phyloP scores from a whole-genome alignment of 2,113 vertebrate genomes.

The Campylorhamphus procurvoides region DNA sequence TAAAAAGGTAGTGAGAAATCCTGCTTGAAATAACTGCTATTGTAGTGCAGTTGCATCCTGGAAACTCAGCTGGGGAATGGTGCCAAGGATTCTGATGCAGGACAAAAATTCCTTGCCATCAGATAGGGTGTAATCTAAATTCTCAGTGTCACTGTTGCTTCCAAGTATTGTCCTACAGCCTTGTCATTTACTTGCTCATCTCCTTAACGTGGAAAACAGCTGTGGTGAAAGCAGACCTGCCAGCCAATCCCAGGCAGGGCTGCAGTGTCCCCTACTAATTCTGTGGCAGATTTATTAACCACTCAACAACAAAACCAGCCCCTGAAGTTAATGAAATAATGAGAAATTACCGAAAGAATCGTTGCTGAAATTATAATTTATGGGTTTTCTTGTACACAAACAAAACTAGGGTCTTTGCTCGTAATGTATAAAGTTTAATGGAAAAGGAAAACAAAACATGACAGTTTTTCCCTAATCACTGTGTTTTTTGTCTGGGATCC shows the following conservation, averaged over 20 bases:
- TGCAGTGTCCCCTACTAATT: neutral
- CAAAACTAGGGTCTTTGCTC: neutral
- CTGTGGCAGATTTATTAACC: neutral
- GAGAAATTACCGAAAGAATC: neutral
- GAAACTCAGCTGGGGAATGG: neutral
- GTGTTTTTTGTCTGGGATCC: neutral
- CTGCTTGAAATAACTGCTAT: neutral
- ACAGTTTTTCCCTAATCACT: neutral
- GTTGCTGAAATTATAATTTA: neutral
- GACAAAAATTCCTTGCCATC: neutral
- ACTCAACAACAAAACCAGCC: neutral
- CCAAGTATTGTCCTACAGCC: conserved; percentile 50
- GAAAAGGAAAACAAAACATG: neutral
- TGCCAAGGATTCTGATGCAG: neutral
- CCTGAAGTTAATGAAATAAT: neutral
- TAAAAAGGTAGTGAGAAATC: neutral
- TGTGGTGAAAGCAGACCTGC: neutral
- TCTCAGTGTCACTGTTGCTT: neutral
- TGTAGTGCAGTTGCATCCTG: conserved; percentile 5
- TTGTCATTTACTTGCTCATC: neutral
- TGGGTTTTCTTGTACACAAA: neutral
- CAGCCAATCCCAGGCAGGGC: neutral
- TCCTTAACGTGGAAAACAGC: neutral
- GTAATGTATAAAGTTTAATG: accelerated
- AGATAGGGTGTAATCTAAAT: neutral